These are phyloP conservation scores for Drosophila fungiperda DNA, from an alignment of 2,888 invertebrate genomes.

Conservation along the genomic window DNA sequence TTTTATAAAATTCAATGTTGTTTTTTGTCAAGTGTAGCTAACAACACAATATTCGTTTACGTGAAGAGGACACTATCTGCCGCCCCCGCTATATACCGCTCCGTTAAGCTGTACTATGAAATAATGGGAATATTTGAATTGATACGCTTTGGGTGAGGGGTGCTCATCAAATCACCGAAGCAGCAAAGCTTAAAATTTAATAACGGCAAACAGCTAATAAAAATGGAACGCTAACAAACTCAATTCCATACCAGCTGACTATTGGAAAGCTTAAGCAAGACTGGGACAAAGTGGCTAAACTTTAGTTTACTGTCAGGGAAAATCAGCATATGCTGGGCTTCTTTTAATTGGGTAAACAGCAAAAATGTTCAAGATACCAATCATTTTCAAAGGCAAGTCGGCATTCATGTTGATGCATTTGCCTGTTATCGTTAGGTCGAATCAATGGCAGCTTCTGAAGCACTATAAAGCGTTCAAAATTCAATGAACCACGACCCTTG, in stretches of 20 bases:
- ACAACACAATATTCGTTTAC: constrained; percentile 14
- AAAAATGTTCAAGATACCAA: constrained; percentile 38
- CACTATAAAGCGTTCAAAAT: constrained; percentile 33
- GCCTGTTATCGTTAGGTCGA: constrained; percentile 31
- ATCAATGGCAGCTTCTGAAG: constrained; percentile 51
- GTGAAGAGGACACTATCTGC: constrained; percentile 4
- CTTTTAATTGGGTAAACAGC: constrained; percentile 76
- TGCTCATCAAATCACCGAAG: constrained; percentile 69
- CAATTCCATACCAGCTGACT: constrained; percentile 54
- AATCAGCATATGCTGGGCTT: constrained; percentile 79
- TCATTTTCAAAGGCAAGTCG: constrained; percentile 38
- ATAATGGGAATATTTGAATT: constrained; percentile 70
- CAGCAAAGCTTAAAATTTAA: constrained; percentile 72
- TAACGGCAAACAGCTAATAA: constrained; percentile 59
- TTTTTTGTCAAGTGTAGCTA: background rate
- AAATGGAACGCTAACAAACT: constrained; percentile 8
- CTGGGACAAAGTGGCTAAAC: constrained; percentile 8
- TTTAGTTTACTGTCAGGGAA: constrained; percentile 50
- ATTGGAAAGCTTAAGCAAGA: constrained; percentile 19
- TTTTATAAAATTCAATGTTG: background rate
- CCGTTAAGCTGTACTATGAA: constrained; percentile 14
- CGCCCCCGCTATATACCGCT: constrained; percentile 34
- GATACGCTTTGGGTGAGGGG: constrained; percentile 68
- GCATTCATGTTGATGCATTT: constrained; percentile 30
- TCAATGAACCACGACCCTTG: constrained; percentile 27